Evolutionary conservation across 2,888 invertebrate genomes (phyloP).

Genomic region (Apamea monoglypha): DNA sequence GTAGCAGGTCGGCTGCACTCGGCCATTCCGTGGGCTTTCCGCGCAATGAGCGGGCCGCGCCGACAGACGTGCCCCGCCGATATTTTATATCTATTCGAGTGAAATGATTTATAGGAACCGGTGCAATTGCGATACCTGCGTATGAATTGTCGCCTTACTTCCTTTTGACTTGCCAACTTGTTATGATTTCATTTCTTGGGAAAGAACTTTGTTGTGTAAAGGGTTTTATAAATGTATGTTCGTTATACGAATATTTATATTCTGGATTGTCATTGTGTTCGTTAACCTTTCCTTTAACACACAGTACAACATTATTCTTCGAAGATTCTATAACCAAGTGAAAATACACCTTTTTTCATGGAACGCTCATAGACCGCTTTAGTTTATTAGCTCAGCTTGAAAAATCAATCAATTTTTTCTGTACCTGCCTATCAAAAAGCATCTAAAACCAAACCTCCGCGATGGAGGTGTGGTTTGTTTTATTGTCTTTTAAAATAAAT

Average conservation of each 20-base stretch:
- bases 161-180: conserved; percentile 62
- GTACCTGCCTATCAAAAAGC: not conserved
- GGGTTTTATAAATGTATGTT: conserved; percentile 19
- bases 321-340: not conserved
- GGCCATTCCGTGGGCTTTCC: conserved; percentile 51
- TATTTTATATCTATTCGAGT: conserved; percentile 80
- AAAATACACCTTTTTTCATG: not conserved
- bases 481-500: not conserved
- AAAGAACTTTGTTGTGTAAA: conserved; percentile 44
- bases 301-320: not conserved
- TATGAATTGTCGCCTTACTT: conserved; percentile 68
- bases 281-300: not conserved
- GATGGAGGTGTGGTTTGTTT: no score
- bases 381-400: not conserved
- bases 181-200: conserved; percentile 62
- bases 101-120: conserved; percentile 83
- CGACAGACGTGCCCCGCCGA: conserved; percentile 54
- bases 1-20: conserved; percentile 26
- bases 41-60: conserved; percentile 50
- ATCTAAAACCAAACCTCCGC: no score
- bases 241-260: not conserved
- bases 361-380: not conserved
- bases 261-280: not conserved
- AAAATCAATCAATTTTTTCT: not conserved
- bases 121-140: conserved; percentile 83